phyloP scores from a whole-genome alignment of 2,888 invertebrate species.

The Scaptomyza polygonia region DNA sequence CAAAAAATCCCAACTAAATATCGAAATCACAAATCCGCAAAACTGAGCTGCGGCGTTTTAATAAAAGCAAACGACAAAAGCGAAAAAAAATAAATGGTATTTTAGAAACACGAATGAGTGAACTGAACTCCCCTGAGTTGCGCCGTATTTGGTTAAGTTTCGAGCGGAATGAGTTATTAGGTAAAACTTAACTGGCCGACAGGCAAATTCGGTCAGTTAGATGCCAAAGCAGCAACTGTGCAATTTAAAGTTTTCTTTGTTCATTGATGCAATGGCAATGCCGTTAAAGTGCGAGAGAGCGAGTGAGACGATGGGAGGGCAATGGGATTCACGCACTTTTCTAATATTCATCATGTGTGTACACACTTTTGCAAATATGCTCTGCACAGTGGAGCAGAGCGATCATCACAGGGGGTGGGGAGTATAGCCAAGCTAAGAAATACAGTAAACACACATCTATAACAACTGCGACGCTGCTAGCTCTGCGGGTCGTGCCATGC shows the following conservation, averaged over 20 bases:
- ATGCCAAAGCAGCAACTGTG: constrained; percentile 10
- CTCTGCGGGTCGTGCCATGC: constrained; percentile 72
- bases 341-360: constrained; percentile 12
- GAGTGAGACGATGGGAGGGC: background rate
- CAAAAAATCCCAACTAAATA: constrained; percentile 70
- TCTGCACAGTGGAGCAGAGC: constrained; percentile 21
- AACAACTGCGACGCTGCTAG: constrained; percentile 46
- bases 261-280: constrained; percentile 7
- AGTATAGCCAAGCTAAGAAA: constrained; percentile 19
- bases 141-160: constrained; percentile 8
- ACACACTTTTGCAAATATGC: background rate
- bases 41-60: constrained; percentile 53
- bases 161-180: constrained; percentile 12
- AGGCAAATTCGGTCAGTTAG: constrained; percentile 38
- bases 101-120: constrained; percentile 56
- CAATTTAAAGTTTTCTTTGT: background rate
- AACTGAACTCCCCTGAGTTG: constrained; percentile 13
- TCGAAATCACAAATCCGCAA: constrained; percentile 75
- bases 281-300: background rate
- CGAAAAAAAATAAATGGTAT: constrained; percentile 43
- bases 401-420: constrained; percentile 19
- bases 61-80: constrained; percentile 45
- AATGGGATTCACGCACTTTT: constrained; percentile 40
- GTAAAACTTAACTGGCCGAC: constrained; percentile 30
- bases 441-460: constrained; percentile 24